Evolutionary conservation across 2,113 vertebrate genomes (phyloP).

Genomic region (Cygnus atratus): DNA sequence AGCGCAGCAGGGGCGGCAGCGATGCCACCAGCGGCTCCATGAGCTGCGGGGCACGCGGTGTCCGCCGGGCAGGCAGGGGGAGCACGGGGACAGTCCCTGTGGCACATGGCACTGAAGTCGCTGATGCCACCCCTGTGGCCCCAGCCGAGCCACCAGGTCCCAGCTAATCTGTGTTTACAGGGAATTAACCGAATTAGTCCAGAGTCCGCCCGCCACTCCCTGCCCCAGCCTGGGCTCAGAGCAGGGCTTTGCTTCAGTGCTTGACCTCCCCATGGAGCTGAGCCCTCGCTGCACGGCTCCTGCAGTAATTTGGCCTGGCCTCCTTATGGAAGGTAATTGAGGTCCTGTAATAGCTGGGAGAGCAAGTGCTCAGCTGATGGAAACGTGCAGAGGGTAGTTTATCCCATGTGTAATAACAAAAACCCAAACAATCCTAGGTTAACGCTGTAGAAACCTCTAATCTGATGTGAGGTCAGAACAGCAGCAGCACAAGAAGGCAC

Average conservation of each 20-base stretch:
- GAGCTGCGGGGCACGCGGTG: background rate
- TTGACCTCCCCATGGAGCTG: accelerated
- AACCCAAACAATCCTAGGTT: background rate
- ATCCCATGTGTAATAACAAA: background rate
- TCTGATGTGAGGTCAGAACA: background rate
- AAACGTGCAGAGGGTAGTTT: background rate
- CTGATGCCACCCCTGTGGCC: background rate
- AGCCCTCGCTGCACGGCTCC: slow-evolving; percentile 5
- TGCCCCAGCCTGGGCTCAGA: background rate
- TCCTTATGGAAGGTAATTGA: slow-evolving; percentile 20
- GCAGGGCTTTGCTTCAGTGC: background rate
- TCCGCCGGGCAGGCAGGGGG: background rate
- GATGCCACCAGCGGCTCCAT: slow-evolving; percentile 7
- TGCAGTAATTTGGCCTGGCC: background rate
- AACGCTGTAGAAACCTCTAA: background rate
- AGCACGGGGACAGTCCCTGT: accelerated
- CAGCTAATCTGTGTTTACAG: slow-evolving; percentile 38
- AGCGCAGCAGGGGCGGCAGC: background rate
- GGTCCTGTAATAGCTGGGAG: background rate
- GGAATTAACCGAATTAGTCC: background rate
- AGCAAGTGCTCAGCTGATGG: background rate
- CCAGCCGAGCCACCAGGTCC: background rate
- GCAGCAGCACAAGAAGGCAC: background rate
- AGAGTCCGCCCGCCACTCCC: background rate
- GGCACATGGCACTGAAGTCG: background rate